Evolutionary conservation across 2,797 vertebrate species (phyloP), one percentile per base, ranked within the genome.

Genomic region (Sternotherus odoratus): DNA sequence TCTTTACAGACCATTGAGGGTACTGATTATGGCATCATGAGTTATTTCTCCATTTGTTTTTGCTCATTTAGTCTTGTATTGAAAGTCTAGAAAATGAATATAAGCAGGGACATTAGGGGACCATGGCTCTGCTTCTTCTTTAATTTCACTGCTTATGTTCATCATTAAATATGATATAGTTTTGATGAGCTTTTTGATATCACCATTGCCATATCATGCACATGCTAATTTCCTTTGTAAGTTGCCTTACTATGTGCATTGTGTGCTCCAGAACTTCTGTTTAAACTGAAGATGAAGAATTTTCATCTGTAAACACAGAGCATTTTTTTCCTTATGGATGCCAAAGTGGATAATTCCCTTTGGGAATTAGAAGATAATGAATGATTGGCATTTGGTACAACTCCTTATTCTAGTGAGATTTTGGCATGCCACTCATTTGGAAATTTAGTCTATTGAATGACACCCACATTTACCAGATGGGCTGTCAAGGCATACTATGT

Each of bases 381-480:
- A 95, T 98, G 96, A 98, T 96, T 98, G 97, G 89, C 97, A 97
- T 82, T 88, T 81, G 84, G 85, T 91, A 83, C 87, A 85, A 82
- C 93, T 95, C 94, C 89, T 95, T 96, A 95, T 96, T 98, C 97
- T 97, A 97, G 95, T 97, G 97, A 97, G 97, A 97, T 95, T 96
- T 97, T 96, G 95, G 83, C 86, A 82, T 96, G 97, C 95, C 95
- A 96, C 91, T 98, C 95, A 93, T 84, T 94, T 91, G 94, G 91
- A 97, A 97, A 95, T 87, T 87, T 24, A 30, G 86, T 95, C 88
- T 33, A 15, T 81, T 97, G 96, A 98, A 91, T 97, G 97, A 95
- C 96, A 97, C 96, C 94, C 94, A 81, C 90, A 86, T 97, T 97
- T 96, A 87, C 96, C 95, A 97, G 94, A 94, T 86, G 95, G 96